phyloP scores from a whole-genome alignment of 2,888 invertebrate species.

The Stegophylla sp. region DNA sequence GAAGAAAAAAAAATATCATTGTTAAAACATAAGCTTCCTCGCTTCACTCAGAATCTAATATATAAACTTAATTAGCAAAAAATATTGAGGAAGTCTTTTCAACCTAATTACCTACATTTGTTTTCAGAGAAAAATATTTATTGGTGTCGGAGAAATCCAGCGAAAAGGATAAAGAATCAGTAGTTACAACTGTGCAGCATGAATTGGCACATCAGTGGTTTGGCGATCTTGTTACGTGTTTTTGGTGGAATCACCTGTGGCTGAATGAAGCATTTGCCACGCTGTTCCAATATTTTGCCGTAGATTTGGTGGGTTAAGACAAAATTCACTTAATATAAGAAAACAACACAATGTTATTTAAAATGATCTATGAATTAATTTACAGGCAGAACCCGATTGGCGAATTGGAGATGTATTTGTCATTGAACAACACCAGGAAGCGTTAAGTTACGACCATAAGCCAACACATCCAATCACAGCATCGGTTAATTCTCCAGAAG shows the following conservation, averaged over 20 bases:
- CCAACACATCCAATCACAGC: constrained; percentile 71
- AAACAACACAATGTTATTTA: background rate
- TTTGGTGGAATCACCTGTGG: constrained; percentile 60
- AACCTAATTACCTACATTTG: background rate
- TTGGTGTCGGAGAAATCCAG: constrained; percentile 50
- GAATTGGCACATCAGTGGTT: constrained; percentile 98
- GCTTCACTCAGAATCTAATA: too few relatives aligned
- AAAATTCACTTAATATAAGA: background rate
- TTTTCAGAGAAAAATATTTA: constrained; percentile 54
- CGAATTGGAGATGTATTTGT: constrained; percentile 61
- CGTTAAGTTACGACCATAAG: constrained; percentile 70
- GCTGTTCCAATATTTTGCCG: constrained; percentile 59
- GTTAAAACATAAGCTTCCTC: too few relatives aligned
- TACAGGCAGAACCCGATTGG: constrained; percentile 61
- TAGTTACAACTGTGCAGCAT: constrained; percentile 86
- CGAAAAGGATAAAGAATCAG: constrained; percentile 68
- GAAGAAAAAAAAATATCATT: too few relatives aligned
- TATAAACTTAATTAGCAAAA: too few relatives aligned
- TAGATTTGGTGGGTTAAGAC: constrained; percentile 52
- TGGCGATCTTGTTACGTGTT: constrained; percentile 86
- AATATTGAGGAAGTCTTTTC: too few relatives aligned
- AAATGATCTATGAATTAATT: background rate
- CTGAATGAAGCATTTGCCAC: constrained; percentile 60
- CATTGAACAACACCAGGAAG: constrained; percentile 64
- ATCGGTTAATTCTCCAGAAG: constrained; percentile 68